Evolutionary conservation across 1,140 invertebrate genomes (phyloP).

Genomic region (Lepidurus packardi): DNA sequence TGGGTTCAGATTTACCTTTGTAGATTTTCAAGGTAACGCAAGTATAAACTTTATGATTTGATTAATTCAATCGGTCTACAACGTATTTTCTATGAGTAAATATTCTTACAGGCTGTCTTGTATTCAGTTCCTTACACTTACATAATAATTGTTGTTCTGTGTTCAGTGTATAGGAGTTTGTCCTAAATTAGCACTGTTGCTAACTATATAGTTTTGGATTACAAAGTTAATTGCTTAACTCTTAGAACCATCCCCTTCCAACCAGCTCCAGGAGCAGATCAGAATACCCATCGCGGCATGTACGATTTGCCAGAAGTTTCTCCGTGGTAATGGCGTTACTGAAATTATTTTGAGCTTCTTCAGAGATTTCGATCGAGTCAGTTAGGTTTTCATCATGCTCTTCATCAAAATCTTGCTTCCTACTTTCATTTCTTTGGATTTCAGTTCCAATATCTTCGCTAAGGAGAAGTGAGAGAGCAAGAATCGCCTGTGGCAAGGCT

Average conservation of each 20-base stretch:
- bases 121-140: too few relatives aligned
- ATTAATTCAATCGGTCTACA: too few relatives aligned
- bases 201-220: too few relatives aligned
- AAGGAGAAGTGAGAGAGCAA: neutral
- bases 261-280: neutral
- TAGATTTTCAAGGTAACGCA: too few relatives aligned
- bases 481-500: neutral
- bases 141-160: too few relatives aligned
- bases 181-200: too few relatives aligned
- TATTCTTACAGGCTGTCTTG: too few relatives aligned
- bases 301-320: neutral
- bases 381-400: neutral
- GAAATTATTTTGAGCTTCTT: neutral
- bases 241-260: neutral
- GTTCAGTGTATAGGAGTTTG: too few relatives aligned
- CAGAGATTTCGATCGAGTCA: neutral
- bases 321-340: neutral
- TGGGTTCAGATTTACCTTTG: too few relatives aligned
- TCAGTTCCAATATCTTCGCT: neutral
- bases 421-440: neutral
- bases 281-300: neutral
- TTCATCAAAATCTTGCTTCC: neutral
- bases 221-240: too few relatives aligned
- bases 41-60: too few relatives aligned
- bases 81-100: too few relatives aligned